phyloP scores from a whole-genome alignment of 2,888 invertebrate genomes.

The Prenolepis imparis region DNA sequence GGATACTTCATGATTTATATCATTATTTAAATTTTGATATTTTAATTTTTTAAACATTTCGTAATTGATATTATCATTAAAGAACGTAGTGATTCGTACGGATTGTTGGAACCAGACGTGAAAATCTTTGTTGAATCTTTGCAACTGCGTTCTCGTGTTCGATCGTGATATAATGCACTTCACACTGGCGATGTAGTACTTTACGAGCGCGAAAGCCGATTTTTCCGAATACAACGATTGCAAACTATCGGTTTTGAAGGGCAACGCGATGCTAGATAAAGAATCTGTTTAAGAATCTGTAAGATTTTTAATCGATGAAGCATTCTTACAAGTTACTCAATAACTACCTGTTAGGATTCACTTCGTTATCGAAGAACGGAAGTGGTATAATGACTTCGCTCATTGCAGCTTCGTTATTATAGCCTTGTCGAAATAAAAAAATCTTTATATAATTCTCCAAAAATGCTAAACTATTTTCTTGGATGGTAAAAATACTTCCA shows the following conservation, averaged over 20 bases:
- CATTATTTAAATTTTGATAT: neutral
- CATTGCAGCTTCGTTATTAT: slow-evolving; percentile 10
- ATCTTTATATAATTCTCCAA: neutral
- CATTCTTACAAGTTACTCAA: slow-evolving; percentile 29
- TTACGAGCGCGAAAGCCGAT: slow-evolving; percentile 86
- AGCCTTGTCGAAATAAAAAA: slow-evolving; percentile 22
- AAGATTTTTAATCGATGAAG: slow-evolving; percentile 7
- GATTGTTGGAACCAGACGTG: slow-evolving; percentile 87
- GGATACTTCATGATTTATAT: neutral
- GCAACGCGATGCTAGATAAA: slow-evolving; percentile 88
- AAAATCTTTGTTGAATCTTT: slow-evolving; percentile 87
- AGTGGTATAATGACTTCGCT: slow-evolving; percentile 86
- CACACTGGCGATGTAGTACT: slow-evolving; percentile 88
- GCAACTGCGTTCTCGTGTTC: slow-evolving; percentile 80
- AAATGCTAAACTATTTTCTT: neutral
- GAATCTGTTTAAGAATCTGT: slow-evolving; percentile 2
- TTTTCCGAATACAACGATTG: slow-evolving; percentile 86
- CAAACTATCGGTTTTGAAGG: slow-evolving; percentile 87
- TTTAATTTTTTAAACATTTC: neutral
- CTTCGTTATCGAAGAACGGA: slow-evolving; percentile 88
- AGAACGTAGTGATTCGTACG: slow-evolving; percentile 76
- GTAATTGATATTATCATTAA: neutral
- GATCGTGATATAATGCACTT: slow-evolving; percentile 87
- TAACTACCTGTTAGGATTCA: slow-evolving; percentile 84
- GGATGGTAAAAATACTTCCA: neutral